A percentile compares a stretch with the other conserved stretches of the same genome.
Conservation (phyloP, 2,113 vertebrate genomes). For the Malurus alboscapulatus region DNA sequence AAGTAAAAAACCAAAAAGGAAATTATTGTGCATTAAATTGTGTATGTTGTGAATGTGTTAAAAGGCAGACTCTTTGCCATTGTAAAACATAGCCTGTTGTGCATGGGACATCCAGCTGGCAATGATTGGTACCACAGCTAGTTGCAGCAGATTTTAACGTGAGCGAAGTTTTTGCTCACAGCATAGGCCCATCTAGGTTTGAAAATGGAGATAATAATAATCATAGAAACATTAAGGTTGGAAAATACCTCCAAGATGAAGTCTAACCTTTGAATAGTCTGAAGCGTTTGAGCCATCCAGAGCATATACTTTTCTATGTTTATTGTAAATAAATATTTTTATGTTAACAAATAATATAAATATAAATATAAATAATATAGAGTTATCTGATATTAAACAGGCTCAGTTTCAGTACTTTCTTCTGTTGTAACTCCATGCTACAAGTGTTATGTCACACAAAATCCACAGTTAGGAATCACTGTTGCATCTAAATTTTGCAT, state of each 20-base stretch:
- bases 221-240: not conserved
- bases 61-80: not conserved
- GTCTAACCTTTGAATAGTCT: not conserved
- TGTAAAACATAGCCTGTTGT: not conserved
- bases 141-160: not conserved
- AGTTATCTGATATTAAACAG: not conserved
- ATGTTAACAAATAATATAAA: not conserved
- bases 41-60: not conserved
- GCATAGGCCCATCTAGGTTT: not conserved
- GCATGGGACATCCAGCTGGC: not conserved
- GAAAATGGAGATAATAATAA: not conserved
- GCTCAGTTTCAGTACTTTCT: not conserved
- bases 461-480: not conserved
- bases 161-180: not conserved
- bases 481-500: not conserved
- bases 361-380: not conserved
- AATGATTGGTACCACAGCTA: not conserved
- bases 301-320: not conserved
- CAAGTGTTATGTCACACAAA: not conserved
- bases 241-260: not conserved
- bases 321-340: not conserved
- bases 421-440: not conserved
- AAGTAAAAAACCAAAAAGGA: slow-evolving; percentile 28
- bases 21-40: not conserved
- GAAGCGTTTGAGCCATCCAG: not conserved